phyloP scores from a whole-genome alignment of 2,797 vertebrate genomes.

The Margarornis squamiger region DNA sequence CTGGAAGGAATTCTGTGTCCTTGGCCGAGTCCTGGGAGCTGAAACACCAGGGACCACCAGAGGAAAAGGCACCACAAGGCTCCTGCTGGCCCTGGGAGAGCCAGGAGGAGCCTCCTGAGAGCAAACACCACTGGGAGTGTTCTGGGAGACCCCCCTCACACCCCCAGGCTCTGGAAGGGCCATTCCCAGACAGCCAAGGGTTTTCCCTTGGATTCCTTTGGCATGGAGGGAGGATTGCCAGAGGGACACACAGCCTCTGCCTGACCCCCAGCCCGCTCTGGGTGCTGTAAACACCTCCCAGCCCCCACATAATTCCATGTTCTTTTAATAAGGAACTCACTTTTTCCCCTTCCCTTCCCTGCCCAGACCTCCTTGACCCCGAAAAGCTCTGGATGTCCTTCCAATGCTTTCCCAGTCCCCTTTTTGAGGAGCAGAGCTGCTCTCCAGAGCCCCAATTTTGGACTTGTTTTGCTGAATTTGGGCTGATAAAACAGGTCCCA shows the following conservation, averaged over 20 bases:
- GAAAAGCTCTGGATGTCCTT: neutral
- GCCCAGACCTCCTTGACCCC: neutral
- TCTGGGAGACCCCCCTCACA: neutral
- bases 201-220: neutral
- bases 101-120: too few species aligned
- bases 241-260: neutral
- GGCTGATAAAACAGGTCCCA: neutral
- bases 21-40: neutral
- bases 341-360: neutral
- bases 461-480: neutral
- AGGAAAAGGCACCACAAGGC: neutral
- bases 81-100: too few species aligned
- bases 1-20: neutral
- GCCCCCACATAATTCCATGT: neutral
- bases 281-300: neutral
- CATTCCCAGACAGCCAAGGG: neutral
- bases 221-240: neutral
- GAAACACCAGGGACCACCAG: neutral
- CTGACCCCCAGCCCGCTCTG: neutral
- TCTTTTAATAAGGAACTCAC: neutral
- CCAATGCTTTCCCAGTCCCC: neutral
- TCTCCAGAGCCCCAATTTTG: neutral
- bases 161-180: neutral
- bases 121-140: neutral
- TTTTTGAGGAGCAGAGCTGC: neutral